phyloP scores from a whole-genome alignment of 2,797 vertebrate genomes.

The Synanceia verrucosa region DNA sequence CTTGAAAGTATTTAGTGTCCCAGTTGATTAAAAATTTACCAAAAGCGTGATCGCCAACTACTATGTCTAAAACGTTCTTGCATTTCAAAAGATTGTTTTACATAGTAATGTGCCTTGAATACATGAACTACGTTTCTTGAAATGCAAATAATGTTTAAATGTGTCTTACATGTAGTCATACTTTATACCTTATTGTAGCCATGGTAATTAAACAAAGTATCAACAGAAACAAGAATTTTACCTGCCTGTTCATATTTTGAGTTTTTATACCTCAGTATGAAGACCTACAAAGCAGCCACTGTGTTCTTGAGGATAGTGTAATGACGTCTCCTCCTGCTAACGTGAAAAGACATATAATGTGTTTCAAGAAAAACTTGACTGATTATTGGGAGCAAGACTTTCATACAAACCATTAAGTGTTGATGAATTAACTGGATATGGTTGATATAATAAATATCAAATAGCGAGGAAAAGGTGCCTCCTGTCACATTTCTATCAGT shows the following conservation, averaged over 20 bases:
- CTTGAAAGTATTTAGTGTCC: neutral
- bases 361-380: neutral
- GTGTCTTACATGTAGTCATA: neutral
- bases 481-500: neutral
- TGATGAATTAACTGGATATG: neutral
- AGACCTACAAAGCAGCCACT: constrained; percentile 7
- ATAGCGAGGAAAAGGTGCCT: neutral
- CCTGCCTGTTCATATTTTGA: neutral
- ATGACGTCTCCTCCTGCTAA: neutral
- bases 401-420: neutral
- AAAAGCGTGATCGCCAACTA: neutral
- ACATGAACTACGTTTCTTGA: constrained; percentile 43
- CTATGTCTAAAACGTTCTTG: neutral
- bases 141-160: constrained; percentile 31
- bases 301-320: constrained; percentile 5
- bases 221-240: neutral
- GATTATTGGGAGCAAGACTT: neutral
- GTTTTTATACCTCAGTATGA: constrained; percentile 10
- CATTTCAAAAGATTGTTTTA: neutral
- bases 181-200: constrained; percentile 18
- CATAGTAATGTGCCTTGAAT: constrained; percentile 56
- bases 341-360: neutral
- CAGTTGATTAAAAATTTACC: neutral
- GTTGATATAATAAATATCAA: neutral
- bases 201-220: constrained; percentile 20